Evolutionary conservation across 2,888 invertebrate species (phyloP), one percentile per base, ranked within the genome.

Genomic region (Drosophila multiciliata): DNA sequence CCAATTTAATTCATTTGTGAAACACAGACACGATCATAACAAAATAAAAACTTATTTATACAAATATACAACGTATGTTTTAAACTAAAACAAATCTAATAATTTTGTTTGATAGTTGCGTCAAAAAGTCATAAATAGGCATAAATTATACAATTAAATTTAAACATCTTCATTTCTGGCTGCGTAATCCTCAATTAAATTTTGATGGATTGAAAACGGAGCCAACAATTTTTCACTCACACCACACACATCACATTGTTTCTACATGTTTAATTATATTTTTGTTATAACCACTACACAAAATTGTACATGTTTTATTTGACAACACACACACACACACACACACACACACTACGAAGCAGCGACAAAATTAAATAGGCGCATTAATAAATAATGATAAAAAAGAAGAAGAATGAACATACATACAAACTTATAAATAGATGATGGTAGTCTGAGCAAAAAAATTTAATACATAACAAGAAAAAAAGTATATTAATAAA

Each of bases 81-180:
- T 81, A 55, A 80, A 76, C 60, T 68, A 70, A 75, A 75, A 75
- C 54, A 58, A 68, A 36, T 72, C 60, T 60, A 68, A 77, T 76
- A 40, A 76, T 61, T 86, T 87, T 83, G 76, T 85, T 70, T 73
- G 83, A 67, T 86, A 86, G 78, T 89, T 83, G 89, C 89, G 87
- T 84, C 68, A 89, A 83, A 83, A 83, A 83, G 90, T 88, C 90
- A 84, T 90, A 84, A 87, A 81, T 84, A 83, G 73, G 85, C 79
- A 79, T 83, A 55, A 84, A 62, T 68, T 79, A 60, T 73, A 84
- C 58, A 72, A 81, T 50, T 77, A 68, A 66, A 83, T 66, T 63
- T 50, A 63, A 75, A 54, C 38, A 64, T 62, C 20, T 45, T 57
- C 57, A 55, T 29, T 65, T 62, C 62, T 29, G 87, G 55, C 62